Evolutionary conservation across 2,113 vertebrate genomes (phyloP).

Genomic region (Pedetes capensis): DNA sequence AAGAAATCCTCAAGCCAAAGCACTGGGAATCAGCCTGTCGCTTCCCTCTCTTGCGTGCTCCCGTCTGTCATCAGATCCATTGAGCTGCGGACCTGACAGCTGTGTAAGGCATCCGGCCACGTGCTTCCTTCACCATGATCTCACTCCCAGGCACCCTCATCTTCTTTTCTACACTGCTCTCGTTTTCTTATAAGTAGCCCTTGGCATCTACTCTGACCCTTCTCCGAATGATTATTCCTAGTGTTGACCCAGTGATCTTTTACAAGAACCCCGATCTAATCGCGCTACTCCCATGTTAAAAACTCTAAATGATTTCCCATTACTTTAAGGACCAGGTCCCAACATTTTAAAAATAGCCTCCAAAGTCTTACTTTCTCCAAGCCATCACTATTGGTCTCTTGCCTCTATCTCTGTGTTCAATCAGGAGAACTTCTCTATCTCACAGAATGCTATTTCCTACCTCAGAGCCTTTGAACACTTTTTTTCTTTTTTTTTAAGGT

Average conservation of each 20-base stretch:
- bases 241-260: neutral
- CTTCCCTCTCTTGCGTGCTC: neutral
- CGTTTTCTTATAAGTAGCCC: neutral
- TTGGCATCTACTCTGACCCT: neutral
- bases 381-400: neutral
- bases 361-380: neutral
- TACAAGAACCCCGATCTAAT: constrained; percentile 15
- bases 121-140: neutral
- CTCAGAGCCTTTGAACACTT: neutral
- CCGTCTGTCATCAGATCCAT: neutral
- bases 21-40: neutral
- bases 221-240: constrained; percentile 23
- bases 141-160: neutral
- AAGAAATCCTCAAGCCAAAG: neutral
- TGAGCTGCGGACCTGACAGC: neutral
- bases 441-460: neutral
- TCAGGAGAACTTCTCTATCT: neutral
- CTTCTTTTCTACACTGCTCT: neutral
- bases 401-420: neutral
- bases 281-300: neutral
- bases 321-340: constrained; percentile 34
- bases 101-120: no score
- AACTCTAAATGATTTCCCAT: constrained; percentile 32
- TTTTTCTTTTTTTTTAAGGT: no score
- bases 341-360: neutral